Evolutionary conservation across 2,113 vertebrate species (phyloP).

Genomic region (Aix galericulata): DNA sequence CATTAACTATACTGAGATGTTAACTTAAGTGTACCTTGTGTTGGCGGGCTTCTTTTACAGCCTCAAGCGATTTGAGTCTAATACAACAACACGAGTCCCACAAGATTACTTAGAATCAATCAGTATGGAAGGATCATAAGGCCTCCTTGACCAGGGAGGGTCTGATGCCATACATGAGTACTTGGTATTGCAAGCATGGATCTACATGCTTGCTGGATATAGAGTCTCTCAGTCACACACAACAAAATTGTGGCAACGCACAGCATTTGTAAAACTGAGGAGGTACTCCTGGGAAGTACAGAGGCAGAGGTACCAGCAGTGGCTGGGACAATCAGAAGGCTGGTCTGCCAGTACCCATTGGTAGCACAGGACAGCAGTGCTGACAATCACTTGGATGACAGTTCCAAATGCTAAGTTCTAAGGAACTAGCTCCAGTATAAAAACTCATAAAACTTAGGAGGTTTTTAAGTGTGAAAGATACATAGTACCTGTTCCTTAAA

Average conservation of each 20-base stretch:
- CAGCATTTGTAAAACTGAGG: accelerated
- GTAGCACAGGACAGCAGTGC: background rate
- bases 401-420: background rate
- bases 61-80: background rate
- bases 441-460: background rate
- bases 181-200: background rate
- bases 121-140: background rate
- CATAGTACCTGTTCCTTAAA: background rate
- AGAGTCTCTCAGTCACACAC: too few relatives aligned
- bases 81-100: background rate
- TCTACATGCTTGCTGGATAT: background rate
- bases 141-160: background rate
- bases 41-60: background rate
- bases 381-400: background rate
- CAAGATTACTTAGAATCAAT: background rate
- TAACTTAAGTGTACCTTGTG: background rate
- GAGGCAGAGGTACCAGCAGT: background rate
- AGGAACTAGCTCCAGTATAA: background rate
- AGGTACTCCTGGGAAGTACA: accelerated
- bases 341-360: background rate
- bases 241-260: accelerated
- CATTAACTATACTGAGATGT: background rate
- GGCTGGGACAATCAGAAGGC: background rate
- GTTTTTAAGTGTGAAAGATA: background rate
- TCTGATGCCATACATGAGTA: background rate